Percentiles rank a stretch among this genome's conserved stretches.
These are phyloP conservation scores for Nebria salina DNA, from an alignment of 2,888 invertebrate genomes.

Conservation along the genomic window DNA sequence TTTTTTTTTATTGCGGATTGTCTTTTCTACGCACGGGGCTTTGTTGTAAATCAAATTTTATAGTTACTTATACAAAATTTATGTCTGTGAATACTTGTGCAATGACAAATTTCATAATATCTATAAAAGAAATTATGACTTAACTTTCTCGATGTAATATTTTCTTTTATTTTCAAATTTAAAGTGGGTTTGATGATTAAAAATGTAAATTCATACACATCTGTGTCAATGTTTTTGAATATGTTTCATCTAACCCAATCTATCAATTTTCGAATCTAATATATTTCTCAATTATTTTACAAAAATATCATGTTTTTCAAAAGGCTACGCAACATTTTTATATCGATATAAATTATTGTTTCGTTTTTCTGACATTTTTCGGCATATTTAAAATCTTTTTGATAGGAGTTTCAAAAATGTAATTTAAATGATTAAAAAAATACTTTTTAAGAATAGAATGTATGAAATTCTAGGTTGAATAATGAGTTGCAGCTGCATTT, in stretches of 20 bases:
- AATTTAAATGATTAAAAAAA: too few species aligned
- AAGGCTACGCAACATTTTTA: background rate
- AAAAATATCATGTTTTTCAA: background rate
- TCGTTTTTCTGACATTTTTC: background rate
- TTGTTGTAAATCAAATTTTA: background rate
- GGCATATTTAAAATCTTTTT: background rate
- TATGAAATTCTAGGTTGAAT: background rate
- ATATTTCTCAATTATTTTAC: conserved; percentile 1
- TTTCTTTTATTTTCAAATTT: background rate
- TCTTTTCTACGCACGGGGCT: background rate
- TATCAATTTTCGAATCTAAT: background rate
- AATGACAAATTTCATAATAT: conserved; percentile 1
- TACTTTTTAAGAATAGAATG: background rate
- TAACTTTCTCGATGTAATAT: background rate
- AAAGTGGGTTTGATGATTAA: background rate
- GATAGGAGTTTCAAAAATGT: too few species aligned
- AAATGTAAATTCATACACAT: background rate
- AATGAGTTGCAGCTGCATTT: background rate
- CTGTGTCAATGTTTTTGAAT: background rate
- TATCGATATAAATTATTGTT: too few species aligned
- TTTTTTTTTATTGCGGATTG: background rate
- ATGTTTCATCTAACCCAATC: background rate
- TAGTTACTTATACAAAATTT: background rate
- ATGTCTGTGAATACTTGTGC: background rate
- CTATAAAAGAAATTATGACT: background rate